These are phyloP conservation scores for Scaptomyza tumidula DNA, from an alignment of 2,888 invertebrate genomes.

Conservation along the genomic window DNA sequence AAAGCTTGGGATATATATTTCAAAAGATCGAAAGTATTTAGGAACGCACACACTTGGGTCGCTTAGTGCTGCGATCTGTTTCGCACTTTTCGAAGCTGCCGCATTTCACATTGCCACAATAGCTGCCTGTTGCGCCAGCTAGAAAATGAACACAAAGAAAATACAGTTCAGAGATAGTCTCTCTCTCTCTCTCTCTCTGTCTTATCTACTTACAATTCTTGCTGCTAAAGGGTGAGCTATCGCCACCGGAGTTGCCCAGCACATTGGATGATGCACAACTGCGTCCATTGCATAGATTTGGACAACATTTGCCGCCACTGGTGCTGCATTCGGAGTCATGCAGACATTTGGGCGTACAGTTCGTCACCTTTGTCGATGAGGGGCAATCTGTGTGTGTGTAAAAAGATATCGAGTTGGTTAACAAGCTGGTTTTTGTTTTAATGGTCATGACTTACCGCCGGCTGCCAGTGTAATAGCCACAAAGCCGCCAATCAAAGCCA, in stretches of 20 bases:
- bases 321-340: conserved; percentile 88
- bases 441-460: conserved; percentile 65
- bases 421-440: neutral
- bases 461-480: conserved; percentile 58
- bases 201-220: conserved; percentile 83
- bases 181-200: too few relatives aligned
- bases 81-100: conserved; percentile 89
- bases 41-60: conserved; percentile 88
- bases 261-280: conserved; percentile 87
- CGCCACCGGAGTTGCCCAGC: conserved; percentile 70
- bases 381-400: conserved; percentile 86
- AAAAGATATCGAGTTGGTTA: neutral
- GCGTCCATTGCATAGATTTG: conserved; percentile 89
- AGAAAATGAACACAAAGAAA: conserved; percentile 11
- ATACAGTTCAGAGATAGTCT: neutral
- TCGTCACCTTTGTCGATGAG: conserved; percentile 87
- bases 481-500: conserved; percentile 58
- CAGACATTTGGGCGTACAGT: conserved; percentile 89
- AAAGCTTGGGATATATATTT: conserved; percentile 8
- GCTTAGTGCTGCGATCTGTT: conserved; percentile 87
- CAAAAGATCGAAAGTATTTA: conserved; percentile 47
- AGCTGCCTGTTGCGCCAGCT: conserved; percentile 85
- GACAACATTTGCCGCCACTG: conserved; percentile 88
- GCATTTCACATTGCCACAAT: conserved; percentile 90
- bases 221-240: conserved; percentile 76